These are phyloP conservation scores for Platichthys flesus DNA, from an alignment of 2,113 vertebrate species.

Conservation along the genomic window DNA sequence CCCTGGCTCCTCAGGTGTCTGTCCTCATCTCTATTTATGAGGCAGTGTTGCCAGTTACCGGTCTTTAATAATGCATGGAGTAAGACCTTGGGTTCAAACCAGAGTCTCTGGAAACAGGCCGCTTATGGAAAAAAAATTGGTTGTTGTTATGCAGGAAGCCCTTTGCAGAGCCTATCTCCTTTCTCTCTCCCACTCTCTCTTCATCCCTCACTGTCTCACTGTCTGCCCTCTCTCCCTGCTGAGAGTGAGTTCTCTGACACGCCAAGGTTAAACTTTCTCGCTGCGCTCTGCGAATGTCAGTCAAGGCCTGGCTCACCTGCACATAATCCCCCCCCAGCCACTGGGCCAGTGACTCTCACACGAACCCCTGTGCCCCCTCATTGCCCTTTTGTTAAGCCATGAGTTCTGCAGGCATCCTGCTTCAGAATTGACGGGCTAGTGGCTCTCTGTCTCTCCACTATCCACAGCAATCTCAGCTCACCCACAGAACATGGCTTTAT, in stretches of 20 bases:
- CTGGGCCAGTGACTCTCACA: conserved; percentile 73
- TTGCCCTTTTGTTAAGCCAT: conserved; percentile 82
- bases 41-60: conserved; percentile 75
- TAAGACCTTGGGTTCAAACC: conserved; percentile 78
- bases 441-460: conserved; percentile 27
- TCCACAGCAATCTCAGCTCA: conserved; percentile 42
- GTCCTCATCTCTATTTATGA: conserved; percentile 82
- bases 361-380: conserved; percentile 80
- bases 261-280: conserved; percentile 86
- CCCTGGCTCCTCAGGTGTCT: conserved; percentile 68
- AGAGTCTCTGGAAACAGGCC: conserved; percentile 70
- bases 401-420: conserved; percentile 84
- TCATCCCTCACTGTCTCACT: conserved; percentile 62
- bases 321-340: conserved; percentile 67
- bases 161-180: conserved; percentile 36
- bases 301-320: conserved; percentile 83
- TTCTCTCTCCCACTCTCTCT: conserved; percentile 50
- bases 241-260: conserved; percentile 69
- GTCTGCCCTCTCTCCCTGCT: conserved; percentile 61
- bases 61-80: conserved; percentile 82
- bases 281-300: conserved; percentile 71
- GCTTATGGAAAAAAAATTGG: conserved; percentile 50
- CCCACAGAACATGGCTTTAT: conserved; percentile 53
- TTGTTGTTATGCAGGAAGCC: conserved; percentile 75
- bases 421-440: conserved; percentile 56